These are phyloP conservation scores for Atrichornis clamosus DNA, from an alignment of 2,113 vertebrate species.

Conservation along the genomic window DNA sequence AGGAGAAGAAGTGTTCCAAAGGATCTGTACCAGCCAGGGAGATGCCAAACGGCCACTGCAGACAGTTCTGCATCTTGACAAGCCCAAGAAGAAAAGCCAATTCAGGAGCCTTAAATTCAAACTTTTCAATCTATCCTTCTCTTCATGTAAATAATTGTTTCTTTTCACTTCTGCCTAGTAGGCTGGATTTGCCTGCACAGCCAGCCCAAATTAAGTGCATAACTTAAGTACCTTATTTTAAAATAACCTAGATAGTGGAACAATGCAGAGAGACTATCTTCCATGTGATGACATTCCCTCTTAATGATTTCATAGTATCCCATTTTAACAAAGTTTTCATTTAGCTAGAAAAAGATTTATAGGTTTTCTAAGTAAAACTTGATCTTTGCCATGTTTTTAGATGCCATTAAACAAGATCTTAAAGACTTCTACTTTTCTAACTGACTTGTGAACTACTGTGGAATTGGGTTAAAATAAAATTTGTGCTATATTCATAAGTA, in stretches of 20 bases:
- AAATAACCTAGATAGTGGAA: background rate
- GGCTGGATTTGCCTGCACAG: background rate
- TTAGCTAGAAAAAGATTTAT: background rate
- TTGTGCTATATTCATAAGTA: background rate
- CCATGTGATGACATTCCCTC: background rate
- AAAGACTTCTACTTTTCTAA: background rate
- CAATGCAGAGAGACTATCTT: background rate
- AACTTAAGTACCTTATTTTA: background rate
- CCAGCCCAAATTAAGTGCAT: background rate
- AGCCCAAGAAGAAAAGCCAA: background rate
- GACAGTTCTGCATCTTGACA: background rate
- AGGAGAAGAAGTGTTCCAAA: background rate
- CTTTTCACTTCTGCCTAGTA: background rate
- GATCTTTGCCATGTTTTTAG: background rate
- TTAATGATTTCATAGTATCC: background rate
- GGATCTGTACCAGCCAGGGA: background rate
- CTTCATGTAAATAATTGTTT: background rate
- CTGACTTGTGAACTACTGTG: background rate
- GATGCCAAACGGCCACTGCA: background rate
- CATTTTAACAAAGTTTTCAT: background rate
- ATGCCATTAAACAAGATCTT: background rate
- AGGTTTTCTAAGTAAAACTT: background rate
- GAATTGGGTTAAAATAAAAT: background rate
- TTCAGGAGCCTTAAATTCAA: background rate
- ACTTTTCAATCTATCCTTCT: background rate